Base-by-base conservation (phyloP, 1,140 invertebrate genomes). In the Centruroides sculpturatus region DNA sequence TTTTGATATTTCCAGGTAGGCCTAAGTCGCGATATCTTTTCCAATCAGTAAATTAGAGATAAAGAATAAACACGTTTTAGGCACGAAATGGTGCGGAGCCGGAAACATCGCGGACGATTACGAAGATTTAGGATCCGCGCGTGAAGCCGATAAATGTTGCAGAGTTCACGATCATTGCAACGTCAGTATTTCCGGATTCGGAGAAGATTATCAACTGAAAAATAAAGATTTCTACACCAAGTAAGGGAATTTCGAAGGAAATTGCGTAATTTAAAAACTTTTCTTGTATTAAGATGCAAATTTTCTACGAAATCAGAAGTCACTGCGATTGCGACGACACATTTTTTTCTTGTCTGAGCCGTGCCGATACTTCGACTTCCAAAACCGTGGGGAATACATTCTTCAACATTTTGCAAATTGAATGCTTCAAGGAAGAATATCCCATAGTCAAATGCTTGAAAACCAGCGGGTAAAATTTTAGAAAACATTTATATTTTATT, bases 71-170 rank as follows among this genome's bases (percentile, higher is more conserved):
- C 23, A 23, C 23, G 23, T 53, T 58, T 5, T 35, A 69, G 80
- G 79, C 34, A 84, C 82, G 46, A 81, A 81, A 69, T 83, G 83
- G 82, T 85, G 83, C 68, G 89, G 89, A 47, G 76, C 80, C 3
- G 89, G 89, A 3, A 83, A 87, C 69, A 75, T 81, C 12, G 83
- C 87, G 0, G 70, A 77, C 35, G 74, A 78, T 66, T 82, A 81
- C 64, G 74, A 85, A 36, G 85, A 90, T 67, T 73, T 90, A 6
- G 88, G 88, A 1, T 60, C 69, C 7, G 78, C 79, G 47, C 68
- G 69, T 10, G 80, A 83, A 52, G 81, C 85, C 0, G 88, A 91
- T 69, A 79, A 73, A 46, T 91, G 88, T 69, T 92, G 87, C 71
- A 74, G 87, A 1, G 77, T 76, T 0, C 88, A 90, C 66, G 87